These are phyloP conservation scores for Anabacerthia variegaticeps DNA, from an alignment of 2,797 vertebrate genomes.

Conservation along the genomic window DNA sequence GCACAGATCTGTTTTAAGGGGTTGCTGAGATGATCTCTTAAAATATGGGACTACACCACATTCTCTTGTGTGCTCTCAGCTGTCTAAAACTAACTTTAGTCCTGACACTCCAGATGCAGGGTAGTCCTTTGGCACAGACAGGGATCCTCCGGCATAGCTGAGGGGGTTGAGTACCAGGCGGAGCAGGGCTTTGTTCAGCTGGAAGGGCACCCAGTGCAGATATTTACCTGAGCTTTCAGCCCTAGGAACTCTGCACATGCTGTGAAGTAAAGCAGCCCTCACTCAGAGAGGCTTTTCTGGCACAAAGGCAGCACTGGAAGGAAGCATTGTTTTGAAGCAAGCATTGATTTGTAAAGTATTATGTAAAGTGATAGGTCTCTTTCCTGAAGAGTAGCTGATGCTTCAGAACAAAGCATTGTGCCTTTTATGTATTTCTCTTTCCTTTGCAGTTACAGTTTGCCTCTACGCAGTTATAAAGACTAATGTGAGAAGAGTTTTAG, in stretches of 20 bases:
- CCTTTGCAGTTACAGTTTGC: neutral
- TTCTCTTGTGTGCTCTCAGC: neutral
- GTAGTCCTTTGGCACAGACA: neutral
- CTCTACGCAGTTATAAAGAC: neutral
- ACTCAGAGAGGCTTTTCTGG: neutral
- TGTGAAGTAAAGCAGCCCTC: neutral
- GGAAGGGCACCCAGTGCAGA: neutral
- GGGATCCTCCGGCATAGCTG: neutral
- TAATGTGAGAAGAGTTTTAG: neutral
- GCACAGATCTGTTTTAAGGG: neutral
- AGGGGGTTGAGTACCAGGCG: neutral
- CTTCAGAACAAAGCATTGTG: neutral
- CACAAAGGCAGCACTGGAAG: neutral
- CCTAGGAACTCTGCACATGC: neutral
- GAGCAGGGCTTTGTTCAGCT: neutral
- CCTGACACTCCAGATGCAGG: neutral
- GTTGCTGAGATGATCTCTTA: neutral
- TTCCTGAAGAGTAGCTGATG: neutral
- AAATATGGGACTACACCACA: neutral
- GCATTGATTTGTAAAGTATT: neutral
- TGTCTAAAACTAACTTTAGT: neutral
- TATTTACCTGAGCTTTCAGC: neutral
- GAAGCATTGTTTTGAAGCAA: neutral
- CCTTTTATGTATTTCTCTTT: neutral
- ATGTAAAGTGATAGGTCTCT: neutral